These are phyloP conservation scores for Pseudoatta argentina DNA, from an alignment of 1,140 invertebrate species.

Conservation along the genomic window DNA sequence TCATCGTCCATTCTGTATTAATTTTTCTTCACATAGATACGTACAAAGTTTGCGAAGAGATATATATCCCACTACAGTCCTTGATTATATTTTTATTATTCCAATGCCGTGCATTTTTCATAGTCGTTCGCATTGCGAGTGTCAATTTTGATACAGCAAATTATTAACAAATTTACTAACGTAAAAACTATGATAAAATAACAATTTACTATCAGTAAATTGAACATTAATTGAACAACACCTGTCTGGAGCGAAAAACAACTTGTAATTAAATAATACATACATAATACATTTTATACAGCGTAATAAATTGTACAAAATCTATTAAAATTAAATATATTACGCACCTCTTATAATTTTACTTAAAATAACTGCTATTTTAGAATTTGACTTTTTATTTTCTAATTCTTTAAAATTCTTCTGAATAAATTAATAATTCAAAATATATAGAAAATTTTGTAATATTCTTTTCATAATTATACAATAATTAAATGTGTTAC, in stretches of 20 bases:
- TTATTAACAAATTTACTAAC: neutral
- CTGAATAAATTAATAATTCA: conserved; percentile 2
- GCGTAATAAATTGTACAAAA: no score
- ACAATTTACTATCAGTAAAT: neutral
- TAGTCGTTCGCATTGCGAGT: neutral
- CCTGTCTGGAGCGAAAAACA: neutral
- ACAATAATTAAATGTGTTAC: conserved; percentile 21
- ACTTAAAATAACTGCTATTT: neutral
- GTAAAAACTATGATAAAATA: conserved; percentile 9
- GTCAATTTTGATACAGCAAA: neutral
- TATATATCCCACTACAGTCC: neutral
- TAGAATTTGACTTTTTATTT: neutral
- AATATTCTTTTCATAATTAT: conserved; percentile 5
- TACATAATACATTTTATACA: neutral
- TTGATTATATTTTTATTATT: conserved; percentile 25
- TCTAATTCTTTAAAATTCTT: neutral
- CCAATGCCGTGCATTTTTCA: neutral
- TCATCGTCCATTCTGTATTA: conserved; percentile 63
- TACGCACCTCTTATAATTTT: neutral
- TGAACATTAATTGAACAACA: neutral
- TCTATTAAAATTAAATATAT: conserved; percentile 23
- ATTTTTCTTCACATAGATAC: neutral
- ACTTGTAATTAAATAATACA: neutral
- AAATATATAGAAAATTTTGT: neutral
- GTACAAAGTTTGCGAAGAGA: neutral